Percentiles rank a stretch among this genome's conserved stretches.
phyloP scores from a whole-genome alignment of 2,113 vertebrate genomes.

The Piprites chloris region DNA sequence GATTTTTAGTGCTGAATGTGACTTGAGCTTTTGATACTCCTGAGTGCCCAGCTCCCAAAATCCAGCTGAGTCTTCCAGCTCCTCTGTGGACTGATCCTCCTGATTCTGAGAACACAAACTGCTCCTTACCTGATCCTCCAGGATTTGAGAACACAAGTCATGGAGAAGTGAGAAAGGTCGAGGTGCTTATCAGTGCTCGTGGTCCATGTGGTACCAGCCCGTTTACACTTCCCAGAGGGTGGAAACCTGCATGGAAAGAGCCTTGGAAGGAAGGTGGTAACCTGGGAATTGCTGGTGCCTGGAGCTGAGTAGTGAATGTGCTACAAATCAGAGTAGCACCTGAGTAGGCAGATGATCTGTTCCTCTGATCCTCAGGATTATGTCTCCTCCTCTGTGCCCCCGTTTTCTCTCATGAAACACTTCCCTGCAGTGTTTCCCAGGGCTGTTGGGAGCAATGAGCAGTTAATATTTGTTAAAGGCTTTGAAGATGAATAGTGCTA shows the following conservation, averaged over 20 bases:
- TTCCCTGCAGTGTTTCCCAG: constrained; percentile 10
- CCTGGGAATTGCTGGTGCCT: neutral
- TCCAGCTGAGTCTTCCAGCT: neutral
- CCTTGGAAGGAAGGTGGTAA: neutral
- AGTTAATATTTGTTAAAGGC: constrained; percentile 5
- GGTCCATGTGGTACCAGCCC: neutral
- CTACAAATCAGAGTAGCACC: neutral
- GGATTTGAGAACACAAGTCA: neutral
- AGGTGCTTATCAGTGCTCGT: neutral
- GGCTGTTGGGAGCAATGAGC: neutral
- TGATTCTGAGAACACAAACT: neutral
- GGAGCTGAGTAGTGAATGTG: neutral
- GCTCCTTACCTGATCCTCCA: neutral
- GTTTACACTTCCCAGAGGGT: neutral
- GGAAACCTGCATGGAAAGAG: neutral
- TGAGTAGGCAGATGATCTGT: neutral
- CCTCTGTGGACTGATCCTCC: neutral
- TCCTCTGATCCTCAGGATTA: neutral
- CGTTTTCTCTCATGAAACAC: neutral
- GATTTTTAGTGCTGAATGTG: neutral
- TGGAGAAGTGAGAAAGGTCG: neutral
- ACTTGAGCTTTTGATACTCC: neutral
- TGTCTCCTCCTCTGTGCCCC: neutral
- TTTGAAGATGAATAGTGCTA: constrained; percentile 40
- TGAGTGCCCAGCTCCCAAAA: neutral